These are phyloP conservation scores for Cephus sareptanus DNA, from an alignment of 2,888 invertebrate species.

Conservation along the genomic window DNA sequence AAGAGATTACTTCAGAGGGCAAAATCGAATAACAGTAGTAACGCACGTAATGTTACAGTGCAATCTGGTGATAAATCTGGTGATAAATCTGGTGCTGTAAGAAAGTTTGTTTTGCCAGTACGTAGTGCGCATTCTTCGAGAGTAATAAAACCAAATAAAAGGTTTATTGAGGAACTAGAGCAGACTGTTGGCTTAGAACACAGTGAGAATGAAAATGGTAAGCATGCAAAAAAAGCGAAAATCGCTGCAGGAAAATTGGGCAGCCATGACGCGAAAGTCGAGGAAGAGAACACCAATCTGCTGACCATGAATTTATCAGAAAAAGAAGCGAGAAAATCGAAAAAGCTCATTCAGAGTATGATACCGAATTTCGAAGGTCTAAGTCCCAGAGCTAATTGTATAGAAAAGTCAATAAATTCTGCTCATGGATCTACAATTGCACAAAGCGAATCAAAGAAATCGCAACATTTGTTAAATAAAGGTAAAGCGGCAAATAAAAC, in stretches of 20 bases:
- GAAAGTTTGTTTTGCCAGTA: slow-evolving; percentile 82
- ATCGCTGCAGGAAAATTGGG: slow-evolving; percentile 33
- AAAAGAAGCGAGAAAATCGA: slow-evolving; percentile 40
- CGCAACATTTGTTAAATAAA: slow-evolving; percentile 30
- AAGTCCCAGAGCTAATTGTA: slow-evolving; percentile 27
- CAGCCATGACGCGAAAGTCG: slow-evolving; percentile 31
- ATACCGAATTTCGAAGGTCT: slow-evolving; percentile 21
- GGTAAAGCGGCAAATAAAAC: slow-evolving; percentile 27
- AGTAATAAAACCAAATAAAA: slow-evolving; percentile 89
- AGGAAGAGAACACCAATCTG: slow-evolving; percentile 27
- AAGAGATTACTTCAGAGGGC: slow-evolving; percentile 60
- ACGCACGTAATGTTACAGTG: slow-evolving; percentile 37
- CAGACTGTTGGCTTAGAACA: slow-evolving; percentile 56
- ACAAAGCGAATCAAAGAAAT: slow-evolving; percentile 25
- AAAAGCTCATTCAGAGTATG: slow-evolving; percentile 27
- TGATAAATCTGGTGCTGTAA: slow-evolving; percentile 60
- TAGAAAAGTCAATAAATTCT: slow-evolving; percentile 30
- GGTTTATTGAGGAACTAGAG: slow-evolving; percentile 79
- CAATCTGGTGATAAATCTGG: slow-evolving; percentile 56
- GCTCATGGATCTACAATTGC: slow-evolving; percentile 26
- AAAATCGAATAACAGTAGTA: slow-evolving; percentile 46
- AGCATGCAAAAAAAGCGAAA: slow-evolving; percentile 52
- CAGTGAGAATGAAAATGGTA: slow-evolving; percentile 45
- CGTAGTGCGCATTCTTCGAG: slow-evolving; percentile 87
- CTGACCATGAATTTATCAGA: slow-evolving; percentile 33